Base-by-base conservation (phyloP, 2,113 vertebrate genomes). In the Furnarius figulus region DNA sequence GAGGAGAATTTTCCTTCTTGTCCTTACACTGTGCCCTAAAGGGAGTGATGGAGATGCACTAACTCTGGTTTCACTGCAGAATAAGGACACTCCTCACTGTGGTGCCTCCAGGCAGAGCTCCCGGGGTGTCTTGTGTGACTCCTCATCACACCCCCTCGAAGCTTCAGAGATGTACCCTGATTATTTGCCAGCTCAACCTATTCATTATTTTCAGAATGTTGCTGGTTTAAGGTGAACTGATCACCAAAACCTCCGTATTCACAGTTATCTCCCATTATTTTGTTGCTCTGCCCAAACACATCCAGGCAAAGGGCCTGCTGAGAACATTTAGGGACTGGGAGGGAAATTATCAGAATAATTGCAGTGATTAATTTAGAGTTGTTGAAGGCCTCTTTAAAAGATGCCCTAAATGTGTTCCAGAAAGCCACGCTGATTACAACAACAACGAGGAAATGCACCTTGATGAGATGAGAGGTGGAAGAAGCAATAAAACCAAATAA, bases 401-500 rank as follows among this genome's bases (percentile, higher is more conserved):
- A 40, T 40, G 52, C 44, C 40, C 17, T 78, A 75, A 87, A 59
- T 52, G 56, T 39, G 44, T 59, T 55, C 46, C 31, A 47, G 78
- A 95, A 63, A 89, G 50, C 70, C 46, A 30, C 0, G 0, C 33
- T 78, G 56, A 71, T 91, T 82, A 67, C 87, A 81, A 39, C 53
- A 50, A 31, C 76, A 40, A 61, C 2, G 4, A 25, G 46, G 70
- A 93, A 78, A 49, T 15, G 67, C 49, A 67, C 81, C 73, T 63
- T 39, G 85, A 67, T 89, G 66, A 85, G 87, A 78, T 89, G 86
- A 59, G 62, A 94, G 87, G 81, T 27, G 65, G 77, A 81, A 84
- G 89, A 66, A 59, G 85, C 70, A 67, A 85, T 94, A 96, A 94
- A 97, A 33, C 4, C 56, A 63, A 78, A 96, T 95, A 84, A 87